Evolutionary conservation across 2,113 vertebrate species (phyloP), one percentile per base, ranked within the genome.

Genomic region (Origma solitaria): DNA sequence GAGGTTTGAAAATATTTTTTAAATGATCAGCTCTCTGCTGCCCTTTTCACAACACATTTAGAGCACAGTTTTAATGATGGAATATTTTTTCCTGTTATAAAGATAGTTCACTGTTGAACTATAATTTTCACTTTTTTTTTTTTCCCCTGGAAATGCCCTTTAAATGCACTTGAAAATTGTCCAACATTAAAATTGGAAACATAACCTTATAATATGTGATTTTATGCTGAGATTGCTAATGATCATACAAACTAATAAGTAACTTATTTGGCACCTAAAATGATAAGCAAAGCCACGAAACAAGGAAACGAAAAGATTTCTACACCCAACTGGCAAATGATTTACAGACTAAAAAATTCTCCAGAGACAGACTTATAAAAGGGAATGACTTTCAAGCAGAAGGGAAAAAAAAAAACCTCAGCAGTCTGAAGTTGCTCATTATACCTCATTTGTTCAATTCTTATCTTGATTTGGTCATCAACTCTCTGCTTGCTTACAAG

Each of bases 391-490:
- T 83, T 68, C 51, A 75, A 72, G 27, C 12, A 94, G 65, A 68
- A 69, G 28, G 53, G 20, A 81, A 79, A 84, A 75, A 79, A 53
- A 37, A 64, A 87, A n/a, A n/a, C n/a, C 37, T 69, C 77, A 79
- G 17, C 1, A 78, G 51, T 58, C 61, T 75, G 87, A 89, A 82
- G 42, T 31, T 79, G 81, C 45, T 95, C 75, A 35, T 86, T 92
- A 77, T 51, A 68, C 75, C 49, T 83, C 78, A 90, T 91, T 91
- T 66, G 70, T 61, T 82, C 71, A 71, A 18, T 76, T 94, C 85
- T 70, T 86, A 95, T 87, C 87, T 70, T 58, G 60, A 66, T 86
- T 73, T 83, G 82, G 38, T 88, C 82, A 85, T 88, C 91, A 88
- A 5, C 58, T 66, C 79, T 51, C 71, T 1, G 6, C 88, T 81